phyloP scores from a whole-genome alignment of 2,888 invertebrate genomes.

The Euproctis similis region DNA sequence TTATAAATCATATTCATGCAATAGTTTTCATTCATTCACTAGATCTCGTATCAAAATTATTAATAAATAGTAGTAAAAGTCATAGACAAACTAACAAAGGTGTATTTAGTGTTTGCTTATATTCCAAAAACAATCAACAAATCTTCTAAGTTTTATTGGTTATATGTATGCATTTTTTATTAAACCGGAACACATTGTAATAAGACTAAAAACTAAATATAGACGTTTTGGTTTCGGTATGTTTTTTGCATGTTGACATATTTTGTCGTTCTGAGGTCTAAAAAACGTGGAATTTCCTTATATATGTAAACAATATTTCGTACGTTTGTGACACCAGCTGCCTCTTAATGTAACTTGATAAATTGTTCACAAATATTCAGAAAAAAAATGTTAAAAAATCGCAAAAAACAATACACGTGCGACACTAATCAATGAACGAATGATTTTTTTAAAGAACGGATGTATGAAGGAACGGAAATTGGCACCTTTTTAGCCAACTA shows the following conservation, averaged over 20 bases:
- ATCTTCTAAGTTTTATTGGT: too few species aligned
- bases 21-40: too few species aligned
- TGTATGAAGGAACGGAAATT: slow-evolving; percentile 66
- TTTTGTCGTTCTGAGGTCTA: slow-evolving; percentile 10
- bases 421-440: slow-evolving; percentile 62
- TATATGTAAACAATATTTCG: slow-evolving; percentile 35
- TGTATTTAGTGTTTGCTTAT: too few species aligned
- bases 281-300: slow-evolving; percentile 21
- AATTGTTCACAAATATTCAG: slow-evolving; percentile 47
- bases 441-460: slow-evolving; percentile 71
- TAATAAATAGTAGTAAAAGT: too few species aligned
- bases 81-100: too few species aligned
- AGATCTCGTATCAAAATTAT: too few species aligned
- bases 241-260: slow-evolving; percentile 3
- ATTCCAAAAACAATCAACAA: too few species aligned
- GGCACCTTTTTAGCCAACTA: slow-evolving; percentile 58
- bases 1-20: too few species aligned
- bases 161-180: too few species aligned
- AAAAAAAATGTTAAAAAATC: slow-evolving; percentile 52
- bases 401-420: slow-evolving; percentile 53
- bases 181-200: too few species aligned
- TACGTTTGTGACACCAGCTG: slow-evolving; percentile 48
- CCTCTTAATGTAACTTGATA: slow-evolving; percentile 51
- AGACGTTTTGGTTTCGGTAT: too few species aligned
- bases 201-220: too few species aligned